Evolutionary conservation across 2,113 vertebrate species (phyloP), one percentile per base, ranked within the genome.

Genomic region (Diadophis punctatus): DNA sequence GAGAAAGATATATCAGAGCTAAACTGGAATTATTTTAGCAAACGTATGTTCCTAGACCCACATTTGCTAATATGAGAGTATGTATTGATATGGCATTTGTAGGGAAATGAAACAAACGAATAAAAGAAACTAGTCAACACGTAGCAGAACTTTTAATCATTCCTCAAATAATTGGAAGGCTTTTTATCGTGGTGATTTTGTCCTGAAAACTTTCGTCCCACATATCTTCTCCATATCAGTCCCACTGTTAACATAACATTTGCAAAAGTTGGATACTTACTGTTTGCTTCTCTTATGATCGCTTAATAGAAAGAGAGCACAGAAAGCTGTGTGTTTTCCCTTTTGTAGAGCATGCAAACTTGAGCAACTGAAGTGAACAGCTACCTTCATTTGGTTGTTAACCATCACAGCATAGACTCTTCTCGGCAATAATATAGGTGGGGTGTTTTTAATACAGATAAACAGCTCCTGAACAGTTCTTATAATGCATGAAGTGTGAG

Each of bases 391-490:
- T 95, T 91, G 92, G 88, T 91, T 91, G 96, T 90, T 91, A 96
- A 90, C 94, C 95, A 94, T 95, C 94, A 90, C 34, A 94, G 95
- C 93, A 95, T 96, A 96, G 93, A 53, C 91, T 94, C 96, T 96
- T 96, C 97, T 97, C 96, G 95, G 97, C 97, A 96, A 91, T 51
- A 90, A 94, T 95, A 96, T 94, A 95, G 95, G 92, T 88, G 89
- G 91, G 96, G 95, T 97, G 96, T 96, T 97, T 96, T 96, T 97
- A 96, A 93, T 95, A 96, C 95, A 95, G 96, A 95, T 97, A 96
- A 97, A 93, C 94, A 96, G 93, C 89, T 95, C 94, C 96, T 96
- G 95, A 95, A 94, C 93, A 96, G 93, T 96, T 95, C 96, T 91
- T 96, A 91, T 95, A 93, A 95, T 92, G 95, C 96, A 95, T 96